Percentiles rank a stretch among this genome's conserved stretches.
These are phyloP conservation scores for Acrobasis suavella DNA, from an alignment of 2,888 invertebrate genomes.

Conservation along the genomic window DNA sequence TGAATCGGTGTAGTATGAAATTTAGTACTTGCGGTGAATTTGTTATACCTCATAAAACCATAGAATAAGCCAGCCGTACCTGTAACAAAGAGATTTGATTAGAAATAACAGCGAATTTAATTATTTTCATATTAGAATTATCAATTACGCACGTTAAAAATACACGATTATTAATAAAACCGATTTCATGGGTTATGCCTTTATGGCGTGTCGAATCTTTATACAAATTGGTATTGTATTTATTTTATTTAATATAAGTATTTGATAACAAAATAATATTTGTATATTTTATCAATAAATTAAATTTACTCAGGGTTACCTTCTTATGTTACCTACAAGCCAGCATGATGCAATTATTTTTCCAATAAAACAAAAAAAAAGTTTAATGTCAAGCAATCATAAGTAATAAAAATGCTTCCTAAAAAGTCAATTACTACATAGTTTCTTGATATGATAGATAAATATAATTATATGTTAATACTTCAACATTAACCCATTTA, in stretches of 20 bases:
- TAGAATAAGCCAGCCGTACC: slow-evolving; percentile 40
- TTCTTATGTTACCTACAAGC: not conserved
- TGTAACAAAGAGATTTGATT: slow-evolving; percentile 44
- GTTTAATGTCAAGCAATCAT: not conserved
- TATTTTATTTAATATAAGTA: slow-evolving; percentile 20
- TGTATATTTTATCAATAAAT: slow-evolving; percentile 5
- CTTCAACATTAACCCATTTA: too few species aligned
- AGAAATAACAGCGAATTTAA: slow-evolving; percentile 11
- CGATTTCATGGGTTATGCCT: slow-evolving; percentile 17
- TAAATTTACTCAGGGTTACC: not conserved
- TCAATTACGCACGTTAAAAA: slow-evolving; percentile 14
- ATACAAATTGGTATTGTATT: slow-evolving; percentile 17
- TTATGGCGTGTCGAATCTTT: slow-evolving; percentile 12
- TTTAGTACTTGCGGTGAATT: slow-evolving; percentile 15
- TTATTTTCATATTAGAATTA: slow-evolving; percentile 17
- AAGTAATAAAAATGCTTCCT: not conserved
- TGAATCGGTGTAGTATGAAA: slow-evolving; percentile 40
- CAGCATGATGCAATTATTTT: not conserved
- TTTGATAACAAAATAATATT: slow-evolving; percentile 17
- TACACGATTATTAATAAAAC: slow-evolving; percentile 17
- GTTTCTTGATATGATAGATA: too few species aligned
- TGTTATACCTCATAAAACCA: slow-evolving; percentile 9
- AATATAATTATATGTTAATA: too few species aligned
- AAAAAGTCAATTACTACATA: too few species aligned
- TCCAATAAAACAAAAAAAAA: too few species aligned